These are phyloP conservation scores for Rhopalosiphum nymphaeae DNA, from an alignment of 2,888 invertebrate species.

Conservation along the genomic window DNA sequence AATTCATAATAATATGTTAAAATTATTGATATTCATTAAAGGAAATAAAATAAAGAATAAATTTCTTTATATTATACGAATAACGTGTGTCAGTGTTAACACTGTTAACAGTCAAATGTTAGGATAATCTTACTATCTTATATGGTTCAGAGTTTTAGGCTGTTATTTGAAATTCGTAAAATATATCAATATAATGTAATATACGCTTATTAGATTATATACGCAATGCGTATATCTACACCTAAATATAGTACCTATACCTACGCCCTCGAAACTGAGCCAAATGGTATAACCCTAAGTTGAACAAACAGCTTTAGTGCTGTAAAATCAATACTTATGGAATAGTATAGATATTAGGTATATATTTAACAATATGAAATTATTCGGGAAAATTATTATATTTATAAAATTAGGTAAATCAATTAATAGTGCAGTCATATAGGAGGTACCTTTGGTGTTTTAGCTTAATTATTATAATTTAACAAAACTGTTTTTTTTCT, in stretches of 20 bases:
- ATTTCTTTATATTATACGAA: neutral
- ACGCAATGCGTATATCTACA: slow-evolving; percentile 7
- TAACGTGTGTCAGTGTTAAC: neutral
- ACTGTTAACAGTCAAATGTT: neutral
- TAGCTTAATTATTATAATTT: neutral
- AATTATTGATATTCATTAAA: neutral
- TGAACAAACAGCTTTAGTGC: neutral
- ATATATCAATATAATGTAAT: slow-evolving; percentile 3
- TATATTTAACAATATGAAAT: neutral
- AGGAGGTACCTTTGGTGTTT: neutral
- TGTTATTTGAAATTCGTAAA: neutral
- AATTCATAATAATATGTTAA: neutral
- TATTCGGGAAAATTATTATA: neutral
- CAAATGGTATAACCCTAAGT: neutral
- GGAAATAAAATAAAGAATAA: neutral
- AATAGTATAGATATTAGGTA: neutral
- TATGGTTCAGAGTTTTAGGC: neutral
- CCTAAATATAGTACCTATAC: neutral
- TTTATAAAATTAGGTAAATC: neutral
- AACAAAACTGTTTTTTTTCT: neutral
- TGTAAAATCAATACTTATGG: neutral
- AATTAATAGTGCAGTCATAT: neutral
- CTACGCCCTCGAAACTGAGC: neutral
- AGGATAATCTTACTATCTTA: neutral
- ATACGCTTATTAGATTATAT: neutral